Conservation (phyloP, 2,113 vertebrate genomes). For the Lichenostomus cassidix region DNA sequence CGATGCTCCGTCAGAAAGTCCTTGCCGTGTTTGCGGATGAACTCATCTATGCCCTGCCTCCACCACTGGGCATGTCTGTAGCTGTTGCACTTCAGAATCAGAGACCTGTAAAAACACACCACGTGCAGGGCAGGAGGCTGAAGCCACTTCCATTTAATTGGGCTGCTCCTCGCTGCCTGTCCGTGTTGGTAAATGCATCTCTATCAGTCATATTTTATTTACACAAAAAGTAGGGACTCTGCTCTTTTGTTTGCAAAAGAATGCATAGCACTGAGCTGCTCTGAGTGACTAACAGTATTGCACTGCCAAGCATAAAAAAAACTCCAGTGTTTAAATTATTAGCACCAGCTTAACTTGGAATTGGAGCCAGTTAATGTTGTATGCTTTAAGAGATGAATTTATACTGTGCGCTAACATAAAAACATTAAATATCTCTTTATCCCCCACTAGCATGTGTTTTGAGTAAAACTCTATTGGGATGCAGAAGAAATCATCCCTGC, state of each 20-base stretch:
- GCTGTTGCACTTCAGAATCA: constrained; percentile 94
- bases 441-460: not conserved
- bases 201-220: not conserved
- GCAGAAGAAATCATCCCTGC: not conserved
- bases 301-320: not conserved
- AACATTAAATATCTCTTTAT: not conserved
- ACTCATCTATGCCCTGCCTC: constrained; percentile 91
- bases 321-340: not conserved
- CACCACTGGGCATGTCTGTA: constrained; percentile 96
- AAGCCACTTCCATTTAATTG: not conserved
- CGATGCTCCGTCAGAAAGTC: constrained; percentile 89
- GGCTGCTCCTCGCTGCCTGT: not conserved
- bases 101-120: constrained; percentile 69
- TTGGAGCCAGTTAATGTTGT: not conserved
- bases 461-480: not conserved
- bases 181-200: not conserved
- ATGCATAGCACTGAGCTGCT: not conserved
- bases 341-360: not conserved
- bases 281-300: not conserved
- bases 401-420: not conserved
- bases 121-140: not conserved
- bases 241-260: not conserved
- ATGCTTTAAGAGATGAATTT: not conserved
- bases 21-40: constrained; percentile 82
- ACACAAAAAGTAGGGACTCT: not conserved